Base-by-base conservation (phyloP, 2,113 vertebrate genomes). In the Trichomycterus rosablanca region DNA sequence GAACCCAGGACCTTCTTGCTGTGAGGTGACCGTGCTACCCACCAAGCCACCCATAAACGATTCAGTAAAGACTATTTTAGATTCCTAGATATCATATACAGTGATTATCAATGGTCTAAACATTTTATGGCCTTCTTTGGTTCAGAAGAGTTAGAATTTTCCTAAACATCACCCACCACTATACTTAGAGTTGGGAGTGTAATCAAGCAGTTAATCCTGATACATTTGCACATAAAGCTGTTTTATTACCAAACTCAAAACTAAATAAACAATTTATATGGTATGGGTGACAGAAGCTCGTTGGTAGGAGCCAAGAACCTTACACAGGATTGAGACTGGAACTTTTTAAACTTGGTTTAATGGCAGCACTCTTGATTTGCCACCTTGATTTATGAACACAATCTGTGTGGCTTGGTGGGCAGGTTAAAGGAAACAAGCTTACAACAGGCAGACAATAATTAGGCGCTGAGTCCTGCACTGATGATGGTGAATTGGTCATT, bases 191-290 rank as follows among this genome's bases (percentile, higher is more conserved):
- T 7, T 14, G 37, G 4, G 34, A 63, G 49, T 49, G 72, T 67
- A 73, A 79, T 69, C 61, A 68, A 71, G 62, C 10, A 1, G 62
- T 52, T 43, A 2, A 48, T 51, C 42, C 22, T 43, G 20, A 64
- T 34, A 42, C 34, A 18, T 73, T 70, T 53, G 61, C 45, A 75
- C 61, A 65, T 78, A 78, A 77, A 70, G 54, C 0, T 35, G 24
- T 68, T 76, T 78, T 67, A 73, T 61, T 59, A 59, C 69, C 49
- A 51, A 67, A 20, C 9, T 72, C 53, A 63, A 73, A 69, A 69
- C 70, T 67, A 75, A 66, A 78, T 78, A 71, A 81, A 81, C 77
- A 78, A 76, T 80, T 79, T 74, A 75, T 37, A 59, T 75, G 73
- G 71, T 60, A 48, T 37, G 35, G 46, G 39, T 18, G 57, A 3